A percentile compares a stretch with the other conserved stretches of the same genome.
Evolutionary conservation across 2,888 invertebrate genomes (phyloP).

Genomic region (Epinotia nisella): DNA sequence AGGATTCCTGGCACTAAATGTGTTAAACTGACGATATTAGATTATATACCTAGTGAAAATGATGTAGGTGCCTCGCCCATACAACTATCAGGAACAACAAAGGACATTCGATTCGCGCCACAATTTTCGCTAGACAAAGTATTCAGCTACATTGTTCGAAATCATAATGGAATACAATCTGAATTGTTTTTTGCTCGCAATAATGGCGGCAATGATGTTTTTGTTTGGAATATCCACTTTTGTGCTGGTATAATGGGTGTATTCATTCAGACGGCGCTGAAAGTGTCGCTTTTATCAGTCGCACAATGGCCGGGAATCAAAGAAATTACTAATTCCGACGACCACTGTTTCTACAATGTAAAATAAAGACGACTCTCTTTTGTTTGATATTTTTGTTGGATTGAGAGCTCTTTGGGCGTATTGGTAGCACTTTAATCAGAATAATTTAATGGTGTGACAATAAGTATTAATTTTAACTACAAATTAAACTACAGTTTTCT

Average conservation of each 20-base stretch:
- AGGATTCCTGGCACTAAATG: too few species aligned
- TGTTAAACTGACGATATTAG: too few species aligned
- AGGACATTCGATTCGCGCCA: constrained; percentile 59
- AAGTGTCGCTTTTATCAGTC: constrained; percentile 82
- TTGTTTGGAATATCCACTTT: constrained; percentile 81
- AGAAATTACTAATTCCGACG: constrained; percentile 79
- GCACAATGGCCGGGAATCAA: constrained; percentile 81
- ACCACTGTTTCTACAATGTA: constrained; percentile 75
- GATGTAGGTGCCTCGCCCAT: constrained; percentile 2
- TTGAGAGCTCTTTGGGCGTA: constrained; percentile 28
- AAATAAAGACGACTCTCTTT: constrained; percentile 62
- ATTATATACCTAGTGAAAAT: constrained; percentile 3
- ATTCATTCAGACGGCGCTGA: constrained; percentile 79
- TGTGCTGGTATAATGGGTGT: constrained; percentile 81
- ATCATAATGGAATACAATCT: constrained; percentile 69
- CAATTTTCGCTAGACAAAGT: constrained; percentile 42
- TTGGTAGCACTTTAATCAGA: constrained; percentile 8
- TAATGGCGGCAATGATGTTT: constrained; percentile 73
- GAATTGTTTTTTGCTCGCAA: constrained; percentile 74
- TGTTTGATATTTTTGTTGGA: constrained; percentile 57
- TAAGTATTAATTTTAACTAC: too few species aligned
- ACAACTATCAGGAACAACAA: constrained; percentile 42
- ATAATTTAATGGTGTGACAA: not conserved
- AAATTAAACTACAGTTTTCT: not conserved
- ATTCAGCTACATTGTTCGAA: constrained; percentile 67